Evolutionary conservation across 2,113 vertebrate species (phyloP), one percentile per base, ranked within the genome.

Genomic region (Phaethornis superciliosus): DNA sequence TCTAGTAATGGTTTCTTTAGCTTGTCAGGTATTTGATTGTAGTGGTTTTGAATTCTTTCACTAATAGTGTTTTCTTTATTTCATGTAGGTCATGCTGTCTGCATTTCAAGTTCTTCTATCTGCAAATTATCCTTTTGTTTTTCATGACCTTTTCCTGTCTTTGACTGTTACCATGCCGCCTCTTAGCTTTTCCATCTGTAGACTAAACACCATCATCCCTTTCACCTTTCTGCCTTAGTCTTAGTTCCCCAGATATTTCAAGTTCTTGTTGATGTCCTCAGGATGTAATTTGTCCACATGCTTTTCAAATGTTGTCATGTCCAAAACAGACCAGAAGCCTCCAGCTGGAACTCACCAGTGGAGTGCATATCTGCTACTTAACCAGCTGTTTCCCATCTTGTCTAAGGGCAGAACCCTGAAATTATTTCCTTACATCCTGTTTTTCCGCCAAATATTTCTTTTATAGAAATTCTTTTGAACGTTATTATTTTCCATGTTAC

Each of bases 361-460:
- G 19, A 55, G 52, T n/a, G 33, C 27, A 4, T 60, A 56, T 82
- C 44, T 88, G 72, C 83, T 79, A 79, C 51, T 67, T 79, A 63
- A 69, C 44, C 92, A 94, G 88, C 78, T 94, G 92, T 58, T 83
- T 88, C 37, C 55, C 30, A 22, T 79, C 79, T 42, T 47, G 60
- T 46, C n/a, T 32, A 33, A 75, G 44, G 33, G 49, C 67, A 35
- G 55, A 89, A 49, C 51, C 22, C 26, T 65, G n/a, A 54, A 71
- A 81, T 74, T 60, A 81, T 42, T 83, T 75, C 55, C 72, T 94
- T 87, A 28, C 22, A 27, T 52, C 18, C n/a, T 70, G 42, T 11
- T 11, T 0, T 40, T 51, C 47, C 35, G 16, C 35, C 20, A 37
- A 76, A 32, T 75, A 40, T 63, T 85, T 87, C 11, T 59, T 47